Evolutionary conservation across 2,797 vertebrate genomes (phyloP).

Genomic region (Pseudomugil gertrudae): DNA sequence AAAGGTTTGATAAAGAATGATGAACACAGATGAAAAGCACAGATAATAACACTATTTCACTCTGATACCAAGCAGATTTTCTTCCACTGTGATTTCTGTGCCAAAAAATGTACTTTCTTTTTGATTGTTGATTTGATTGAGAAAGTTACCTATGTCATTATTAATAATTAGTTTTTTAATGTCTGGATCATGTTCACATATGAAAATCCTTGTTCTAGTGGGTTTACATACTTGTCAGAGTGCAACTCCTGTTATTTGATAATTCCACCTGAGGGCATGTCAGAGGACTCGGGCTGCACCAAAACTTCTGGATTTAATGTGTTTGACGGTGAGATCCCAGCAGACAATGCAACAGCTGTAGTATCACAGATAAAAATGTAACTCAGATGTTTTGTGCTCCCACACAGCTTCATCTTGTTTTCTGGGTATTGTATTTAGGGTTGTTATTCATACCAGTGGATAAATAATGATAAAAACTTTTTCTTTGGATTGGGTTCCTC

Average conservation of each 20-base stretch:
- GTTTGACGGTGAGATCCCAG: not conserved
- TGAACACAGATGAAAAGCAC: not conserved
- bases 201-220: not conserved
- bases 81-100: not conserved
- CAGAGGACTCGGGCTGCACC: not conserved
- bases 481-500: not conserved
- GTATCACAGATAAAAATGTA: not conserved
- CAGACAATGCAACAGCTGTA: not conserved
- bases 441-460: not conserved
- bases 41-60: not conserved
- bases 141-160: no score
- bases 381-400: not conserved
- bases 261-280: not conserved
- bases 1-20: not conserved
- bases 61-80: not conserved
- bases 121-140: no score
- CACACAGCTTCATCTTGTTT: not conserved
- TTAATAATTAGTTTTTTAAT: no score
- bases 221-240: not conserved
- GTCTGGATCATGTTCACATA: not conserved
- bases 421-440: not conserved
- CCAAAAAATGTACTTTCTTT: not conserved
- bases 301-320: not conserved
- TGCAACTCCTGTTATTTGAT: not conserved
- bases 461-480: not conserved